Conservation (phyloP, 2,888 invertebrate species). For the Petrophora chlorosata region DNA sequence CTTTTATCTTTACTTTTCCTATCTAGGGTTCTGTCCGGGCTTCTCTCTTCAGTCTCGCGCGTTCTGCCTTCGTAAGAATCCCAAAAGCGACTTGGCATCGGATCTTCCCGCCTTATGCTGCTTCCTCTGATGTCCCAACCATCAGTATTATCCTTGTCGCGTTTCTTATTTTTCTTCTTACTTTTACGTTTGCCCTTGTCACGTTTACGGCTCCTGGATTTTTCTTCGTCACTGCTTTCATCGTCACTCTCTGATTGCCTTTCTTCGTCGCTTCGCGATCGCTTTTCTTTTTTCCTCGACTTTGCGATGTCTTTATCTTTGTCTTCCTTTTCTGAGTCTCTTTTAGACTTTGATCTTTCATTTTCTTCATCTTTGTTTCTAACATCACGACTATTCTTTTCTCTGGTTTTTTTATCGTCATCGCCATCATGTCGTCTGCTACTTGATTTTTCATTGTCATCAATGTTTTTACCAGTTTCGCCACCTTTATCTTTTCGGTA, state of each 20-base stretch:
- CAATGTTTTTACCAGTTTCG: constrained; percentile 11
- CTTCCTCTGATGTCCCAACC: constrained; percentile 50
- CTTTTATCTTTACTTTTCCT: constrained; percentile 20
- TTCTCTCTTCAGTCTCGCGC: constrained; percentile 30
- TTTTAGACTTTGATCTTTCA: constrained; percentile 18
- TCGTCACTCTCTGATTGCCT: constrained; percentile 5
- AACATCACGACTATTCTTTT: constrained; percentile 25
- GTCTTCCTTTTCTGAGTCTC: constrained; percentile 7
- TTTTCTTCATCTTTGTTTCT: constrained; percentile 23
- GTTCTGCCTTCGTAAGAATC: constrained; percentile 40
- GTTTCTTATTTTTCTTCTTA: constrained; percentile 14
- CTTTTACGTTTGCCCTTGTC: constrained; percentile 15
- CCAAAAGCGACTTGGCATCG: constrained; percentile 45
- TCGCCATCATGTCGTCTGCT: constrained; percentile 18
- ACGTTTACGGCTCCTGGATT: constrained; percentile 25
- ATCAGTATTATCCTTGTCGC: constrained; percentile 37
- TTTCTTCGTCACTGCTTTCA: constrained; percentile 26
- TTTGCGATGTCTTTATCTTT: constrained; percentile 1
- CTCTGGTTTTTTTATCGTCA: constrained; percentile 13
- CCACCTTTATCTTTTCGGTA: constrained; percentile 8
- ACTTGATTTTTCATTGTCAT: constrained; percentile 9
- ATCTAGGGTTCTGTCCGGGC: constrained; percentile 14
- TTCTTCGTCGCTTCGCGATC: constrained; percentile 14
- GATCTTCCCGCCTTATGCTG: constrained; percentile 33
- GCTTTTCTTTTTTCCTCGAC: constrained; percentile 13